Conservation (phyloP, 2,113 vertebrate genomes). For the Melanocharis versteri region DNA sequence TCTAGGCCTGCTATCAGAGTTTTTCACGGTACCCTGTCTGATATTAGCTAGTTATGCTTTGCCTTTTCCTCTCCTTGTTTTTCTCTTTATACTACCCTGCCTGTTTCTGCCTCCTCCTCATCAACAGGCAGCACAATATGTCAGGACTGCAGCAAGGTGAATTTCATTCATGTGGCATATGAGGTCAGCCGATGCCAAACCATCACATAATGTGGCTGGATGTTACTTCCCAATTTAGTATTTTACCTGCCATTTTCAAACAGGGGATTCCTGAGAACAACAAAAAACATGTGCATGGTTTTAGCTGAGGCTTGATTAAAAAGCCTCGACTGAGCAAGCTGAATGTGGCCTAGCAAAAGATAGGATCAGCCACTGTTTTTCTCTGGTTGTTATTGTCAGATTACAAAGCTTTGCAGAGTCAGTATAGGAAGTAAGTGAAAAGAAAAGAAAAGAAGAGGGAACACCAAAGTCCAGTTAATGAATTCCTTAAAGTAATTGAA, state of each 20-base stretch:
- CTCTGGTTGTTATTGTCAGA: neutral
- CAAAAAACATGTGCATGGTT: neutral
- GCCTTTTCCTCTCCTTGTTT: neutral
- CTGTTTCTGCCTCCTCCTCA: neutral
- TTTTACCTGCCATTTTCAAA: slow-evolving; percentile 2
- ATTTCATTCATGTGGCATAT: neutral
- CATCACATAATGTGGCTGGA: neutral
- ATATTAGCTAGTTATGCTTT: neutral
- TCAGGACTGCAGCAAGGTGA: neutral
- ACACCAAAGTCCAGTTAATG: neutral
- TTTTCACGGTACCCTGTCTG: neutral
- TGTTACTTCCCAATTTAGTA: neutral
- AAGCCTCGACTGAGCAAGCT: neutral
- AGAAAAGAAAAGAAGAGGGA: neutral
- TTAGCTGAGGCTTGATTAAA: neutral
- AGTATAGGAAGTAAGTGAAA: neutral
- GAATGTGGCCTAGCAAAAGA: neutral
- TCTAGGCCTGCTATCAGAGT: neutral
- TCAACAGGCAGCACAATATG: neutral
- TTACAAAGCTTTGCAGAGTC: neutral
- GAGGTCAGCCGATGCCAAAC: neutral
- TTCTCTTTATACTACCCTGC: neutral
- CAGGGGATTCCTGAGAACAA: neutral
- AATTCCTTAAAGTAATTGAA: slow-evolving; percentile 45
- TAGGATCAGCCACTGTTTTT: neutral